Conservation (phyloP, 2,797 vertebrate genomes). For the Avahi laniger region DNA sequence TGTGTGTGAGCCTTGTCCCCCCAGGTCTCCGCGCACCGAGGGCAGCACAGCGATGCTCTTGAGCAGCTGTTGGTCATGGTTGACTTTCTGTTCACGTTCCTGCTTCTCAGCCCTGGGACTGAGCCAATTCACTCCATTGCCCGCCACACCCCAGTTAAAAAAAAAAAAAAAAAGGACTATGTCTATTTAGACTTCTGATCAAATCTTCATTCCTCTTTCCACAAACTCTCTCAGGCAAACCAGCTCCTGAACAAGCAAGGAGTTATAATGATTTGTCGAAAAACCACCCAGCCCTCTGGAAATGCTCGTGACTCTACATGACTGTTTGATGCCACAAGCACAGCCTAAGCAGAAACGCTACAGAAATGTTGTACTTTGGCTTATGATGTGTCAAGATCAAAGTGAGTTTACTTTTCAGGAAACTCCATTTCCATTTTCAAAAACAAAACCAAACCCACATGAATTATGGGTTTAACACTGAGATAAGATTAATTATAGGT, state of each 20-base stretch:
- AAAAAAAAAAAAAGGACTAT: neutral
- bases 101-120: neutral
- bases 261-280: slow-evolving; percentile 54
- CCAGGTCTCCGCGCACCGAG: accelerated
- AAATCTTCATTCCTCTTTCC: slow-evolving; percentile 25
- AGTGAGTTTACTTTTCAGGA: slow-evolving; percentile 23
- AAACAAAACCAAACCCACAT: slow-evolving; percentile 18
- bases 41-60: neutral
- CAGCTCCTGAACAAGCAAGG: slow-evolving; percentile 7
- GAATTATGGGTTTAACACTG: neutral
- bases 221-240: slow-evolving; percentile 45
- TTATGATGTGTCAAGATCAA: neutral
- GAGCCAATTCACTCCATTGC: neutral
- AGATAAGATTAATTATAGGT: slow-evolving; percentile 61
- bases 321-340: neutral
- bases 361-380: neutral
- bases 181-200: slow-evolving; percentile 54
- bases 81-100: neutral
- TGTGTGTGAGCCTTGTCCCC: neutral
- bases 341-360: neutral
- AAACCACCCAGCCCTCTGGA: slow-evolving; percentile 26
- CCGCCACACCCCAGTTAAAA: neutral
- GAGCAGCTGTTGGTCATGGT: accelerated
- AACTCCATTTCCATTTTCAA: slow-evolving; percentile 9
- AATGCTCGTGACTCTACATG: neutral